Percentiles rank a stretch among this genome's conserved stretches.
Conservation (phyloP, 2,888 invertebrate genomes). For the Drosophila acutilabella region DNA sequence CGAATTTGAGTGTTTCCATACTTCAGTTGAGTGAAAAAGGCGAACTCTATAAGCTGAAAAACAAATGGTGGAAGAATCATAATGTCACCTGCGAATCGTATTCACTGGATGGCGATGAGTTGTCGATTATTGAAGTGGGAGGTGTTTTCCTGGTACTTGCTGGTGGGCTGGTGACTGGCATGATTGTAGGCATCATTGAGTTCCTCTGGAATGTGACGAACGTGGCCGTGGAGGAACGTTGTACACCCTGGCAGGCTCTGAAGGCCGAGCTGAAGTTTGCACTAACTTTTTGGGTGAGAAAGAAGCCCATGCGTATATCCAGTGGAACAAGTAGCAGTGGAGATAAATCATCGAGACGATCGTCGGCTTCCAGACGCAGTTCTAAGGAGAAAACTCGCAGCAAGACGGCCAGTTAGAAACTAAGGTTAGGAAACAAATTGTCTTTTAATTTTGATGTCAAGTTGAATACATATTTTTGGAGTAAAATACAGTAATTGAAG, state of each 20-base stretch:
- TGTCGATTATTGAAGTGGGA: slow-evolving; percentile 89
- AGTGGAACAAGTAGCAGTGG: slow-evolving; percentile 61
- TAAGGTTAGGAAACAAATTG: slow-evolving; percentile 6
- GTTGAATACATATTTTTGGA: slow-evolving; percentile 34
- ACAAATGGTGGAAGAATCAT: slow-evolving; percentile 95
- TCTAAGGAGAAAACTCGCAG: slow-evolving; percentile 73
- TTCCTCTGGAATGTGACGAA: slow-evolving; percentile 94
- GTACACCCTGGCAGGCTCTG: slow-evolving; percentile 89
- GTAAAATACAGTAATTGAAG: slow-evolving; percentile 11
- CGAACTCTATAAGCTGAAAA: slow-evolving; percentile 91
- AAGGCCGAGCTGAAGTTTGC: slow-evolving; percentile 90
- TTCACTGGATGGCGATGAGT: slow-evolving; percentile 82
- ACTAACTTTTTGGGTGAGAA: slow-evolving; percentile 90
- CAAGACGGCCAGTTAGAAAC: slow-evolving; percentile 57
- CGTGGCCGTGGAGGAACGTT: slow-evolving; percentile 91
- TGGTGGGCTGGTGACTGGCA: slow-evolving; percentile 89
- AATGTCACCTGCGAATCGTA: slow-evolving; percentile 85
- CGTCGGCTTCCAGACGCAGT: slow-evolving; percentile 67
- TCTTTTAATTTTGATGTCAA: slow-evolving; percentile 7
- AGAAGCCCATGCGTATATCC: slow-evolving; percentile 88
- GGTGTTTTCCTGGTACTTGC: slow-evolving; percentile 95
- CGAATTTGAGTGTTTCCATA: slow-evolving; percentile 93
- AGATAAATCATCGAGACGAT: slow-evolving; percentile 71
- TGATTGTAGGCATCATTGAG: slow-evolving; percentile 92
- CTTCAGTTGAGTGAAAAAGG: slow-evolving; percentile 96